A percentile compares a stretch with the other conserved stretches of the same genome.
Conservation (phyloP, 1,140 invertebrate genomes). For the Cydia splendana region DNA sequence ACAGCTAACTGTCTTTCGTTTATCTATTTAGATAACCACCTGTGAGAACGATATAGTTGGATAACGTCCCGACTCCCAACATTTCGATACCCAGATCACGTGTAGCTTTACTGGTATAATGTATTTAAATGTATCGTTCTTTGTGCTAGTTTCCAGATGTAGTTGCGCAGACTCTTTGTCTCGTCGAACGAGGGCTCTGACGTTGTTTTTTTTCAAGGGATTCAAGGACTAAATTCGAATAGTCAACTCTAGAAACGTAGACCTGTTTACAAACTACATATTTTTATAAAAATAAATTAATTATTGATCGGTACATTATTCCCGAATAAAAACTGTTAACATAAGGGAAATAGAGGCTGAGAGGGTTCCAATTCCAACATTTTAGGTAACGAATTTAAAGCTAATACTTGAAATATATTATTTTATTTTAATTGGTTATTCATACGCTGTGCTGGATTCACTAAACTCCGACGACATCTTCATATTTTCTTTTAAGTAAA, state of each 20-base stretch:
- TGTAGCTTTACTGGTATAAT: not conserved
- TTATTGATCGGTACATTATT: not conserved
- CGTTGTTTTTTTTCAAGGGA: not conserved
- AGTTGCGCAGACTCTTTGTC: slow-evolving; percentile 20
- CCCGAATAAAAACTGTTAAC: too few relatives aligned
- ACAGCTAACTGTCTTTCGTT: too few relatives aligned
- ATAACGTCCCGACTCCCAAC: not conserved
- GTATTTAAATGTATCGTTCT: slow-evolving; percentile 30
- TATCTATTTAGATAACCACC: too few relatives aligned
- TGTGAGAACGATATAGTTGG: not conserved
- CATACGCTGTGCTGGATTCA: too few relatives aligned
- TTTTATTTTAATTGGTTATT: too few relatives aligned
- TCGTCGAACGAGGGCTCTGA: not conserved
- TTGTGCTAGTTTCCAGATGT: slow-evolving; percentile 21
- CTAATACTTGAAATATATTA: too few relatives aligned
- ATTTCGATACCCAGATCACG: slow-evolving; percentile 11
- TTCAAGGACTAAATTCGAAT: not conserved
- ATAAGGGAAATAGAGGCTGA: too few relatives aligned
- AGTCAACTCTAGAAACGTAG: not conserved
- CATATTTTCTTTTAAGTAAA: not conserved
- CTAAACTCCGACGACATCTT: too few relatives aligned
- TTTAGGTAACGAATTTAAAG: too few relatives aligned
- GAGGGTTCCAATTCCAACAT: too few relatives aligned
- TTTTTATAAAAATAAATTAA: not conserved
- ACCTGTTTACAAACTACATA: not conserved